phyloP scores from a whole-genome alignment of 2,888 invertebrate species.

The Marronus borbonicus region DNA sequence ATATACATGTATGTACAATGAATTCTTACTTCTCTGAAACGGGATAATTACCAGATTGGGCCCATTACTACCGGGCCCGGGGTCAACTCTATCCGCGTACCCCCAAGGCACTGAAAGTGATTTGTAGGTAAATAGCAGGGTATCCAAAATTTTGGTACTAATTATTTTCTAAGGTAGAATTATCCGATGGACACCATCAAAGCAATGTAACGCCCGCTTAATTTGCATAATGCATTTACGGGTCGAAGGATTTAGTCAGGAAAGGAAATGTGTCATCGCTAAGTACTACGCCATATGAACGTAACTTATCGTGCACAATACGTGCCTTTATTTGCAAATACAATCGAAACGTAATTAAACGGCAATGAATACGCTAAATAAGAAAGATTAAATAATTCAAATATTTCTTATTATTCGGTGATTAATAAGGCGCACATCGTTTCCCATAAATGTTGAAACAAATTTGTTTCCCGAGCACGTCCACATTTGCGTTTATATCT shows the following conservation, averaged over 20 bases:
- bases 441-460: neutral
- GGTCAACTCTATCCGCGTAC: no score
- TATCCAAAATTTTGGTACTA: no score
- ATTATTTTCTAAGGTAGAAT: no score
- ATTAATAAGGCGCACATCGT: neutral
- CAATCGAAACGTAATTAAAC: neutral
- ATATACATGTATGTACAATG: no score
- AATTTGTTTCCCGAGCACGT: neutral
- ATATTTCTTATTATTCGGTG: neutral
- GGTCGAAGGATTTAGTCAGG: slow-evolving; percentile 25
- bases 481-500: no score
- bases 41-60: no score
- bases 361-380: neutral
- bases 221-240: slow-evolving; percentile 20
- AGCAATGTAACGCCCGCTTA: neutral
- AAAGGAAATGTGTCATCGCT: slow-evolving; percentile 28
- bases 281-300: slow-evolving; percentile 4
- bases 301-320: slow-evolving; percentile 2
- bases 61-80: no score
- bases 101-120: no score
- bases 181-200: no score
- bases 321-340: slow-evolving; percentile 23
- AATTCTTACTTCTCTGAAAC: no score
- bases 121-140: no score
- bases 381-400: neutral